Conservation (phyloP, 2,888 invertebrate genomes). For the Epirrita christyi region DNA sequence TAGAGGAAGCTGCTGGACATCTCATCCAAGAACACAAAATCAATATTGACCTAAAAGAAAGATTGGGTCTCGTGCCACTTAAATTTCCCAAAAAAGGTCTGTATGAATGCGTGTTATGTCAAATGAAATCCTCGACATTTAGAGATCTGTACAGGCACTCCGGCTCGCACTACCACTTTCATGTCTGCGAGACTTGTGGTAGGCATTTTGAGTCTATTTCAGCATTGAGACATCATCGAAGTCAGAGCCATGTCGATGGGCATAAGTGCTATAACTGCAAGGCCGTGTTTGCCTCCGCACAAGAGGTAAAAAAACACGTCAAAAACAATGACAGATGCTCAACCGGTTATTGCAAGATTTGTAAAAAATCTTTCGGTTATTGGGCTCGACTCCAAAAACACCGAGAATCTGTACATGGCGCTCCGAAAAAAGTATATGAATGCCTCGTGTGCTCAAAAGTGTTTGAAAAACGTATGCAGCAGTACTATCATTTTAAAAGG, state of each 20-base stretch:
- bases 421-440: constrained; percentile 13
- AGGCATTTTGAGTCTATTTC: constrained; percentile 3
- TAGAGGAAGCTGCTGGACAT: constrained; percentile 27
- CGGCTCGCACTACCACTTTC: constrained; percentile 27
- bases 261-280: constrained; percentile 14
- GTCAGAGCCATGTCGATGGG: constrained; percentile 8
- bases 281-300: background rate
- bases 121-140: constrained; percentile 19
- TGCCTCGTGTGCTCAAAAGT: constrained; percentile 14
- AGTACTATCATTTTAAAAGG: constrained; percentile 22
- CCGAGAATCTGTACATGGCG: constrained; percentile 14
- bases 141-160: constrained; percentile 33
- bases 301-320: constrained; percentile 8
- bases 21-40: constrained; percentile 20
- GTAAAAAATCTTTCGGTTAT: constrained; percentile 10
- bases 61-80: constrained; percentile 20
- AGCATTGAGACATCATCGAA: constrained; percentile 5
- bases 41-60: constrained; percentile 18
- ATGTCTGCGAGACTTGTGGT: constrained; percentile 34
- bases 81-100: constrained; percentile 11
- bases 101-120: constrained; percentile 16
- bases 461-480: constrained; percentile 10
- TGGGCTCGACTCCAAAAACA: constrained; percentile 6
- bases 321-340: constrained; percentile 2
- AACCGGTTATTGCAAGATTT: constrained; percentile 10